These are phyloP conservation scores for Eupeodes corollae DNA, from an alignment of 1,140 invertebrate species.

Conservation along the genomic window DNA sequence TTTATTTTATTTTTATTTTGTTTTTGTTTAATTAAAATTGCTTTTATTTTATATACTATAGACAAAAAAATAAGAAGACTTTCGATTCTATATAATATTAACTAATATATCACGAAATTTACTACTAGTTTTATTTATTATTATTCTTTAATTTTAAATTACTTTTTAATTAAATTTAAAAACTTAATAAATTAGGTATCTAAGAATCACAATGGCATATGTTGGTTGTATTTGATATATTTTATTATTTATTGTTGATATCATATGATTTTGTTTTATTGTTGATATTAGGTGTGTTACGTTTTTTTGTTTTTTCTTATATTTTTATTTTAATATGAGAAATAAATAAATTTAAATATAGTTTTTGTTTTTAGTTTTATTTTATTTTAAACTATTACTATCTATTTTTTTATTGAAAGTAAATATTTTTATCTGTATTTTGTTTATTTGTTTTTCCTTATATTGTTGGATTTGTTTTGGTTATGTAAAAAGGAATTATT, in stretches of 20 bases:
- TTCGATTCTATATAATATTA: too few relatives aligned
- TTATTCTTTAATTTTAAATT: constrained; percentile 8
- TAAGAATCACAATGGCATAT: constrained; percentile 35
- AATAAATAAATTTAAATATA: too few relatives aligned
- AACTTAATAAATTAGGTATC: constrained; percentile 19
- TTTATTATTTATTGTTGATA: not conserved
- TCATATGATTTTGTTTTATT: not conserved
- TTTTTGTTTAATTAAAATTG: constrained; percentile 11
- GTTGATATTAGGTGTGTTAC: constrained; percentile 24
- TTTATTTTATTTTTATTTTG: constrained; percentile 5
- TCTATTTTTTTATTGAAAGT: too few relatives aligned
- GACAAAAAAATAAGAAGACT: too few relatives aligned
- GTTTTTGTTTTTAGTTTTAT: too few relatives aligned
- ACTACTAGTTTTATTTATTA: constrained; percentile 2
- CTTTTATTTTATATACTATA: not conserved
- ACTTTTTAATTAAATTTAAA: constrained; percentile 10
- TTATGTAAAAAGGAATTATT: too few relatives aligned
- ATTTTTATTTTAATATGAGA: too few relatives aligned
- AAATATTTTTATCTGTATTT: too few relatives aligned
- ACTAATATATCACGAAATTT: too few relatives aligned
- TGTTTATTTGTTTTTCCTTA: too few relatives aligned
- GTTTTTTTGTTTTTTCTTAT: constrained; percentile 28
- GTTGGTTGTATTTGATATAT: constrained; percentile 9
- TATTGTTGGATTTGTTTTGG: too few relatives aligned
- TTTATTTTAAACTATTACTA: too few relatives aligned